Conservation (phyloP, 2,888 invertebrate genomes). For the Melinopterus prodromus region DNA sequence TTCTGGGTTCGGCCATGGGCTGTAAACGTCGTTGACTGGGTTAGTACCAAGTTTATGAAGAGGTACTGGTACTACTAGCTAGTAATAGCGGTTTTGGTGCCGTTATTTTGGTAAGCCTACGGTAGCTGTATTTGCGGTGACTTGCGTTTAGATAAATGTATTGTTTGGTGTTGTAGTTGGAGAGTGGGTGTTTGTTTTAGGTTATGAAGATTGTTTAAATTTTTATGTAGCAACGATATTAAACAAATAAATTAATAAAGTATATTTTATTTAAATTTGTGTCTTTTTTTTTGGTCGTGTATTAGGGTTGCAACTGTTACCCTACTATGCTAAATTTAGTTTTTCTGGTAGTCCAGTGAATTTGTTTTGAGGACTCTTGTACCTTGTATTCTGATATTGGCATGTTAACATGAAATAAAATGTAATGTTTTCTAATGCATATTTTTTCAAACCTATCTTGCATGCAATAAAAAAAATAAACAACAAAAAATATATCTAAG, state of each 20-base stretch:
- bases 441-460: no score
- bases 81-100: neutral
- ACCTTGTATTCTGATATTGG: no score
- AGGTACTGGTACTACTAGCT: neutral
- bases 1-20: constrained; percentile 8
- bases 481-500: neutral
- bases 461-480: neutral
- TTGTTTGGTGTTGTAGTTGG: neutral
- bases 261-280: neutral
- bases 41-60: neutral
- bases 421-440: no score
- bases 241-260: neutral
- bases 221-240: neutral
- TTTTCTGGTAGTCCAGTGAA: no score
- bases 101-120: neutral
- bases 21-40: neutral
- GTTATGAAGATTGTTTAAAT: neutral
- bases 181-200: neutral
- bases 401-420: no score
- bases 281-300: no score
- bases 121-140: neutral
- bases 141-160: neutral
- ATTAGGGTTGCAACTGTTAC: no score
- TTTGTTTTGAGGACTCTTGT: no score
- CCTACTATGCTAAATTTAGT: no score